A percentile compares a stretch with the other conserved stretches of the same genome.
phyloP scores from a whole-genome alignment of 2,113 vertebrate species.

The Cryptotis parvus region DNA sequence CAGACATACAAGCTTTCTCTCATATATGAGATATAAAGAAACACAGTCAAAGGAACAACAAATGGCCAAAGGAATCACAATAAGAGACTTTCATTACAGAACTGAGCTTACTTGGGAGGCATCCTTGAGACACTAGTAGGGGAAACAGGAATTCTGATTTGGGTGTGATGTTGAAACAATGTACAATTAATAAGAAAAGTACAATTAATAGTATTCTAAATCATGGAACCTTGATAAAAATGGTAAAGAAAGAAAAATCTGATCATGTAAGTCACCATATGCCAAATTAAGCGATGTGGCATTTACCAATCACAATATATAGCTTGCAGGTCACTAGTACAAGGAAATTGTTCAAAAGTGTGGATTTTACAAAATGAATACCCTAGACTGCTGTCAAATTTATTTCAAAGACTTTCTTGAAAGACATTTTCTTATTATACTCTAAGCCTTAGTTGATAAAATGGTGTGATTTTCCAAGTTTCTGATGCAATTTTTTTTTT shows the following conservation, averaged over 20 bases:
- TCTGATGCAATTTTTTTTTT: background rate
- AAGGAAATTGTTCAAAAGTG: constrained; percentile 9
- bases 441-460: constrained; percentile 23
- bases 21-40: too few relatives aligned
- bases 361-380: constrained; percentile 47
- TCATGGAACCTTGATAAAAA: background rate
- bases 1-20: too few relatives aligned
- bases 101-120: too few relatives aligned
- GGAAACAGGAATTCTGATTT: too few relatives aligned
- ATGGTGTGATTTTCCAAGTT: background rate
- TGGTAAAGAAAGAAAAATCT: constrained; percentile 3
- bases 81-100: too few relatives aligned
- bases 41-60: too few relatives aligned
- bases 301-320: background rate
- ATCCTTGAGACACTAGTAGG: too few relatives aligned
- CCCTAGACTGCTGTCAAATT: background rate
- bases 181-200: too few relatives aligned
- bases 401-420: constrained; percentile 28
- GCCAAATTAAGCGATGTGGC: background rate
- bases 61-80: too few relatives aligned
- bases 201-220: too few relatives aligned
- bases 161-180: too few relatives aligned
- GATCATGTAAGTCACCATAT: background rate
- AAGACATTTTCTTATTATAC: constrained; percentile 38
- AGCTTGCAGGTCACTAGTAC: background rate